A percentile compares a stretch with the other conserved stretches of the same genome.
Conservation (phyloP, 2,888 invertebrate genomes). For the Metopia argyrocephala region DNA sequence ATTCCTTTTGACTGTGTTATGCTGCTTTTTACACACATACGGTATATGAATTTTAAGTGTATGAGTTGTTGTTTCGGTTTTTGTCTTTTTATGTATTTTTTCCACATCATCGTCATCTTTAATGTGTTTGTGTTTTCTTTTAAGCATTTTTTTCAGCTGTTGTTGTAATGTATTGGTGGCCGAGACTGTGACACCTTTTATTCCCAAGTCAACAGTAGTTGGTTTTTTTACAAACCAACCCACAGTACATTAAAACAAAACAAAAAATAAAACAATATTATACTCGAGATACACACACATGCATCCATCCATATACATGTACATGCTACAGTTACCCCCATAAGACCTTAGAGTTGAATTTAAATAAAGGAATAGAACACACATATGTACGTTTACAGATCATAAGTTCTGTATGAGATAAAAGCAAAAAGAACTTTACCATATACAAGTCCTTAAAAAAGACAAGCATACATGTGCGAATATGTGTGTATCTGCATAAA, state of each 20-base stretch:
- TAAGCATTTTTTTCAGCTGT: neutral
- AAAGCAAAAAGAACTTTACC: conserved; percentile 20
- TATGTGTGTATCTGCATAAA: neutral
- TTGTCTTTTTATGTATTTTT: conserved; percentile 19
- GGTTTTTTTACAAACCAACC: conserved; percentile 48
- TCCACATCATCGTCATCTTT: conserved; percentile 6
- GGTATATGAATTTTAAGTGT: conserved; percentile 8
- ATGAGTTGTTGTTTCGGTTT: neutral
- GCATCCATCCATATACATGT: conserved; percentile 3
- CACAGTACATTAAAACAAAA: conserved; percentile 40
- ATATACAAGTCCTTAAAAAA: conserved; percentile 8
- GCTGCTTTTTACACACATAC: conserved; percentile 6
- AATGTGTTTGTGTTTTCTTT: conserved; percentile 8
- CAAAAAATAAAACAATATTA: conserved; percentile 25
- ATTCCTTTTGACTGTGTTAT: neutral
- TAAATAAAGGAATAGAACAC: conserved; percentile 5
- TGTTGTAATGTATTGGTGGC: conserved; percentile 53
- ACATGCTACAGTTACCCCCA: conserved; percentile 57
- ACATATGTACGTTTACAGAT: neutral
- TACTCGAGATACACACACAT: neutral
- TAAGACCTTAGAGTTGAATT: conserved; percentile 50
- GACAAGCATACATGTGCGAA: neutral
- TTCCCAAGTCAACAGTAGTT: conserved; percentile 75
- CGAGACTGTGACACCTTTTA: conserved; percentile 73
- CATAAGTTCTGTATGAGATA: neutral